These are phyloP conservation scores for Drosophila flavopinicola DNA, from an alignment of 2,888 invertebrate genomes.

Conservation along the genomic window DNA sequence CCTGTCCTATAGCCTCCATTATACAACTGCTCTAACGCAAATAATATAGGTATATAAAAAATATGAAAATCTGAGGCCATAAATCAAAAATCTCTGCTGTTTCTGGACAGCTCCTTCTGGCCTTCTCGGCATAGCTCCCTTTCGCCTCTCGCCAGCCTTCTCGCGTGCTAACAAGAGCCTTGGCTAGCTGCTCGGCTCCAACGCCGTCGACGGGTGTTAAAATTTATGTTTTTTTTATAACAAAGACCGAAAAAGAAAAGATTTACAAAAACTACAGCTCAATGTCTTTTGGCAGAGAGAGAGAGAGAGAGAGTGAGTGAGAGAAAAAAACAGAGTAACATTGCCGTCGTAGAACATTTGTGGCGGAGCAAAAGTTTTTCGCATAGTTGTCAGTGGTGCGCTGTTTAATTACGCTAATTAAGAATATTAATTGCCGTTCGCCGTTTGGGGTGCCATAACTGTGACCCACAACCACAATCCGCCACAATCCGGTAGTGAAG, in stretches of 20 bases:
- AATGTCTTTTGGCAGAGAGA: conserved; percentile 44
- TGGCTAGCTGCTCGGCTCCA: conserved; percentile 26
- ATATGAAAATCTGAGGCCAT: conserved; percentile 49
- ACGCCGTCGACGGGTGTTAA: conserved; percentile 54
- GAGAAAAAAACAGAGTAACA: conserved; percentile 23
- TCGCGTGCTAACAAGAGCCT: conserved; percentile 72
- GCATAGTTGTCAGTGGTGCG: conserved; percentile 82
- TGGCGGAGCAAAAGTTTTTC: conserved; percentile 72
- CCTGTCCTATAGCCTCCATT: conserved; percentile 19
- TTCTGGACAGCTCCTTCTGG: conserved; percentile 44
- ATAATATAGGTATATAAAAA: conserved; percentile 7
- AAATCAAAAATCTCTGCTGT: conserved; percentile 73
- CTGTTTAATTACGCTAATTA: conserved; percentile 84
- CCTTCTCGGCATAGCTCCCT: conserved; percentile 16
- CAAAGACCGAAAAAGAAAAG: conserved; percentile 16
- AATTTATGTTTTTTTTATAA: conserved; percentile 71
- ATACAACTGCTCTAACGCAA: conserved; percentile 18
- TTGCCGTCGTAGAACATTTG: conserved; percentile 33
- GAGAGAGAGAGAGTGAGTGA: conserved; percentile 5
- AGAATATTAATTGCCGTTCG: conserved; percentile 83
- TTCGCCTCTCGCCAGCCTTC: conserved; percentile 18
- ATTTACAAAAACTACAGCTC: conserved; percentile 20
- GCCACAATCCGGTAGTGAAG: conserved; percentile 3
- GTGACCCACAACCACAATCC: conserved; percentile 22
- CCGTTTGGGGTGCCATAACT: conserved; percentile 42